A percentile compares a stretch with the other conserved stretches of the same genome.
These are phyloP conservation scores for Tridacna gigas DNA, from an alignment of 2,888 invertebrate genomes.

Conservation along the genomic window DNA sequence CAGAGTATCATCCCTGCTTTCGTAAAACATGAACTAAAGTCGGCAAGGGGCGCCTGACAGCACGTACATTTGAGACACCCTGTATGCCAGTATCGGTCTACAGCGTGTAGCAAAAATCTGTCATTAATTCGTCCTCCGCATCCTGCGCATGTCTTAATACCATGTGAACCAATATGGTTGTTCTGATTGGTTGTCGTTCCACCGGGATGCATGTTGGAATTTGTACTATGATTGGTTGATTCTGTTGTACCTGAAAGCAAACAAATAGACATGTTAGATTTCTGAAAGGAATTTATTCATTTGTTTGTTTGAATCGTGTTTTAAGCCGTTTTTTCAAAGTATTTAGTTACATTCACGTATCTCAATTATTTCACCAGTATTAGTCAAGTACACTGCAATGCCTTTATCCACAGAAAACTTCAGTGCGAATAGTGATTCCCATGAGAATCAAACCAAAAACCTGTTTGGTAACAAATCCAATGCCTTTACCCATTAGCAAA, in stretches of 20 bases:
- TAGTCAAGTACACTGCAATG: too few relatives aligned
- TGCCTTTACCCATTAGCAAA: too few relatives aligned
- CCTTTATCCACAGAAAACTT: too few relatives aligned
- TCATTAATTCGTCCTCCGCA: constrained; percentile 96
- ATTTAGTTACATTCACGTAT: too few relatives aligned
- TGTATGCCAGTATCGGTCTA: constrained; percentile 98
- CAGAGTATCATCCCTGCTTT: constrained; percentile 97
- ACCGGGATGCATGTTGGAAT: constrained; percentile 56
- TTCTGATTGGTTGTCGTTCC: constrained; percentile 53
- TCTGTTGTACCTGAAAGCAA: constrained; percentile 54
- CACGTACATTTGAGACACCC: constrained; percentile 96
- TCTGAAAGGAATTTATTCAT: too few relatives aligned
- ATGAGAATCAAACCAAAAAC: too few relatives aligned
- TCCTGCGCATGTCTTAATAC: constrained; percentile 90
- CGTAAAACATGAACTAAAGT: constrained; percentile 96
- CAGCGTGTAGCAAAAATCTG: constrained; percentile 95
- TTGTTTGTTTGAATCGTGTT: too few relatives aligned
- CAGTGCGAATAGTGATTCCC: too few relatives aligned
- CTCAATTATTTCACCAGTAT: too few relatives aligned
- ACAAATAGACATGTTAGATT: background rate
- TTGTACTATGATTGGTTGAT: constrained; percentile 36
- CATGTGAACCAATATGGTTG: constrained; percentile 45
- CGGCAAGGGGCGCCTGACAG: constrained; percentile 95
- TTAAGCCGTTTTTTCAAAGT: too few relatives aligned
- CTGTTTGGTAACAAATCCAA: too few relatives aligned